Percentiles rank a stretch among this genome's conserved stretches.
Evolutionary conservation across 2,888 invertebrate species (phyloP).

Genomic region (Thyatira batis): DNA sequence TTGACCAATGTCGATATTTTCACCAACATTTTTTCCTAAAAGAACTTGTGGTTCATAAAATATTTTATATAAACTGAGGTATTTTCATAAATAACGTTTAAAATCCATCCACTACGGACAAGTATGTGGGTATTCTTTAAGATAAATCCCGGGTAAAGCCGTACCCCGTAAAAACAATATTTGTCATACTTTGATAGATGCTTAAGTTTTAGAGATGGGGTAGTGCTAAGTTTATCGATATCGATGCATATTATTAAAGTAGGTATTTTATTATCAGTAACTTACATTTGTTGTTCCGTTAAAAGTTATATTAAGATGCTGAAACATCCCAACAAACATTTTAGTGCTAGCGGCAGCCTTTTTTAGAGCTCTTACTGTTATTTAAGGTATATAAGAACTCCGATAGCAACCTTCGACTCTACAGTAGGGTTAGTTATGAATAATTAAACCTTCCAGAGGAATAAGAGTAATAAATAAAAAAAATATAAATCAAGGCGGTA

Average conservation of each 20-base stretch:
- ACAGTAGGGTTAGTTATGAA: too few relatives aligned
- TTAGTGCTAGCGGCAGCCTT: too few relatives aligned
- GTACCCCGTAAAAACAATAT: slow-evolving; percentile 60
- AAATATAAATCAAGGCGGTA: too few relatives aligned
- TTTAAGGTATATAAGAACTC: too few relatives aligned
- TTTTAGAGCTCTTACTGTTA: too few relatives aligned
- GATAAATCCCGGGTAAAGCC: background rate
- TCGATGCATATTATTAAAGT: slow-evolving; percentile 10
- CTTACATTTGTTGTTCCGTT: too few relatives aligned
- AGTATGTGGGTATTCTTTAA: slow-evolving; percentile 18
- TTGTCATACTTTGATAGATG: slow-evolving; percentile 76
- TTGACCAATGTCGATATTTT: background rate
- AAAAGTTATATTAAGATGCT: background rate
- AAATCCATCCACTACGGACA: slow-evolving; percentile 20
- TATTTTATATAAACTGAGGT: background rate
- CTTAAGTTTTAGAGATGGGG: slow-evolving; percentile 43
- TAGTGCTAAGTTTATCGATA: slow-evolving; percentile 14
- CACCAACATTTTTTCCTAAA: background rate
- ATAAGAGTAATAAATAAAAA: too few relatives aligned
- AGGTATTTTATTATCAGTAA: too few relatives aligned
- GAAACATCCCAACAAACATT: too few relatives aligned
- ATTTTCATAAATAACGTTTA: slow-evolving; percentile 9
- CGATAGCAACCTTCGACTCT: too few relatives aligned
- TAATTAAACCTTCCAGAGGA: too few relatives aligned
- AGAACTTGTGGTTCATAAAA: slow-evolving; percentile 2